These are phyloP conservation scores for Lacerta agilis DNA, from an alignment of 2,797 vertebrate species.

Conservation along the genomic window DNA sequence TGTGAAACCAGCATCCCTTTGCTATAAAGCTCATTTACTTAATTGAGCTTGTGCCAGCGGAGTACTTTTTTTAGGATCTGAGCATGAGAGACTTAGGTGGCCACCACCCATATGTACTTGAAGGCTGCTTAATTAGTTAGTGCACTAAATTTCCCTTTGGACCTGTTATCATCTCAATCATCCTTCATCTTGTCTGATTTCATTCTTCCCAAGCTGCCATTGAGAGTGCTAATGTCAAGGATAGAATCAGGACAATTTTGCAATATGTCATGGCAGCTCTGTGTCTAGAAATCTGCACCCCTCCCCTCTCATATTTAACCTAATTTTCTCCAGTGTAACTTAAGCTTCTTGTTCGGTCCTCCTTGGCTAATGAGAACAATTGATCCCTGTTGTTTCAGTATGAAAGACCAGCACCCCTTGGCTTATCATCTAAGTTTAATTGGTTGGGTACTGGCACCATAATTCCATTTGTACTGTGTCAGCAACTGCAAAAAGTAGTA, in stretches of 20 bases:
- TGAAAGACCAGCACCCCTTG: conserved; percentile 59
- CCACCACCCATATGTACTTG: conserved; percentile 5
- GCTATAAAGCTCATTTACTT: background rate
- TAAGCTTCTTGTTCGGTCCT: conserved; percentile 25
- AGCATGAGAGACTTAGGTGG: background rate
- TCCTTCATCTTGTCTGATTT: conserved; percentile 22
- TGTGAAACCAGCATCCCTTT: background rate
- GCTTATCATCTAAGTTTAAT: conserved; percentile 38
- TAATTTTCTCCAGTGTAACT: conserved; percentile 30
- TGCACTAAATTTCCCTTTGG: background rate
- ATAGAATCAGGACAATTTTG: conserved; percentile 28
- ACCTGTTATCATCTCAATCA: conserved; percentile 11
- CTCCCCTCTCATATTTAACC: background rate
- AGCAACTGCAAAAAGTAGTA: conserved; percentile 31
- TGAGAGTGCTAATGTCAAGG: conserved; percentile 17
- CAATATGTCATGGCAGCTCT: background rate
- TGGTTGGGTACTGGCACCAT: conserved; percentile 6
- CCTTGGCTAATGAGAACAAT: conserved; percentile 55
- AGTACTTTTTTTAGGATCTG: background rate
- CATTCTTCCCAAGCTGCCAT: conserved; percentile 30
- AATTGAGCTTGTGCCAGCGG: background rate
- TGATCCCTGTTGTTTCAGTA: conserved; percentile 57
- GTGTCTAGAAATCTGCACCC: background rate
- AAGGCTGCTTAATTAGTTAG: conserved; percentile 18
- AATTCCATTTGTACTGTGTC: conserved; percentile 18